Percentiles rank a stretch among this genome's conserved stretches.
These are phyloP conservation scores for Mythimna vitellina DNA, from an alignment of 2,888 invertebrate species.

Conservation along the genomic window DNA sequence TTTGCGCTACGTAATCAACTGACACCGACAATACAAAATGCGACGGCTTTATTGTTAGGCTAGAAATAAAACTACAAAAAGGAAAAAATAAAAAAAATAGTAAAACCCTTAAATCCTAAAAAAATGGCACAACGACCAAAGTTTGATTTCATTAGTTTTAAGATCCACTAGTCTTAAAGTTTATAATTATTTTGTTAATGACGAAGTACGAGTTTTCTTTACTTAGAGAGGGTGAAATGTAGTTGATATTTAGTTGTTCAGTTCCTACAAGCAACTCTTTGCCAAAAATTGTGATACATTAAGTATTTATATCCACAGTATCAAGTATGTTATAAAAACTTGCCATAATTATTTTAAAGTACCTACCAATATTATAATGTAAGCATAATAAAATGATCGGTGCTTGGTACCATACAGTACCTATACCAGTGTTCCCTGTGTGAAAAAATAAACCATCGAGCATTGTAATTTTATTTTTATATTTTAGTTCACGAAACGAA, in stretches of 20 bases:
- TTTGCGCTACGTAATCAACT: slow-evolving; percentile 78
- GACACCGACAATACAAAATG: slow-evolving; percentile 87
- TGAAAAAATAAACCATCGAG: slow-evolving; percentile 79
- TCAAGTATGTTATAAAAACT: slow-evolving; percentile 55
- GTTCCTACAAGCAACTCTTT: slow-evolving; percentile 69
- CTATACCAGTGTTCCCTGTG: slow-evolving; percentile 69
- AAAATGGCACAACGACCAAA: slow-evolving; percentile 91
- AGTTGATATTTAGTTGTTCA: slow-evolving; percentile 62
- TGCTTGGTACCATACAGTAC: slow-evolving; percentile 48
- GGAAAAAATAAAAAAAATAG: slow-evolving; percentile 83
- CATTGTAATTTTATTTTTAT: slow-evolving; percentile 81
- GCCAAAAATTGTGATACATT: slow-evolving; percentile 70
- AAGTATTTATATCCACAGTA: slow-evolving; percentile 46
- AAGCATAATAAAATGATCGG: slow-evolving; percentile 49
- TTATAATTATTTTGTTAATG: slow-evolving; percentile 64
- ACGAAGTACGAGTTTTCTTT: slow-evolving; percentile 57
- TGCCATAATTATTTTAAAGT: slow-evolving; percentile 62
- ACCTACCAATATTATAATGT: slow-evolving; percentile 53
- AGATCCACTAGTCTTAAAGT: slow-evolving; percentile 82
- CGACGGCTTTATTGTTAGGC: slow-evolving; percentile 74
- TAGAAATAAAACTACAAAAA: slow-evolving; percentile 65
- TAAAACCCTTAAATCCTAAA: slow-evolving; percentile 85
- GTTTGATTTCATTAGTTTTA: slow-evolving; percentile 83
- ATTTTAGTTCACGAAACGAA: slow-evolving; percentile 81
- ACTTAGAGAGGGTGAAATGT: slow-evolving; percentile 46